A percentile compares a stretch with the other conserved stretches of the same genome.
These are phyloP conservation scores for Drosophila azteca DNA, from an alignment of 1,140 invertebrate genomes.

Conservation along the genomic window DNA sequence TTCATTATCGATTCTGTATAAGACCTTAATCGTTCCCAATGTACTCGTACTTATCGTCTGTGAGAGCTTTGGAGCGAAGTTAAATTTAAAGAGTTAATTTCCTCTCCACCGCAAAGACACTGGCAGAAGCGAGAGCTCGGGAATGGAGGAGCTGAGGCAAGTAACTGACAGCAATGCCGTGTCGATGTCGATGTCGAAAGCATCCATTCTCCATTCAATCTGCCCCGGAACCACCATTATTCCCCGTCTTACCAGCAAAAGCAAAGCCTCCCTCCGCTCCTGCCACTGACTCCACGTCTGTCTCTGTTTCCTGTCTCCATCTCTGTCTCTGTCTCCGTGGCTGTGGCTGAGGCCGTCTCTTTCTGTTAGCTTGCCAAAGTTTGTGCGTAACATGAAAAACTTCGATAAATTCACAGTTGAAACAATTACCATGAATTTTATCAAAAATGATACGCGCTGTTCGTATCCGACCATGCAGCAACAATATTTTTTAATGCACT, in stretches of 20 bases:
- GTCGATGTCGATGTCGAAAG: constrained; percentile 55
- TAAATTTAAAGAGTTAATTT: constrained; percentile 71
- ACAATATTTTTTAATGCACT: constrained; percentile 83
- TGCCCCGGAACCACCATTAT: constrained; percentile 16
- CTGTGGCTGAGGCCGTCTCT: constrained; percentile 30
- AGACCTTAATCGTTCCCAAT: neutral
- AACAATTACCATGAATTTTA: constrained; percentile 83
- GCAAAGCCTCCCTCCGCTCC: constrained; percentile 38
- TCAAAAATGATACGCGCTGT: constrained; percentile 81
- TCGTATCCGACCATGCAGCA: constrained; percentile 82
- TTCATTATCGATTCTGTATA: neutral
- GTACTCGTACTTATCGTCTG: no score
- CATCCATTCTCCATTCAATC: constrained; percentile 49
- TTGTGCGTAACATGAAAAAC: constrained; percentile 81
- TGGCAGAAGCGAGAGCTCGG: neutral
- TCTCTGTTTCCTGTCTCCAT: neutral
- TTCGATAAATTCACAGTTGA: constrained; percentile 83
- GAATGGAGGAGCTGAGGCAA: constrained; percentile 27
- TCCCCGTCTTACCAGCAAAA: constrained; percentile 51
- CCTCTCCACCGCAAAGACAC: constrained; percentile 8
- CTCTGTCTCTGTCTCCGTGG: constrained; percentile 11
- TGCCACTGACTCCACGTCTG: neutral
- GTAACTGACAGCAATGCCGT: constrained; percentile 55
- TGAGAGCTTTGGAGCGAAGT: constrained; percentile 4
- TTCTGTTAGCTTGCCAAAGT: constrained; percentile 54